These are phyloP conservation scores for Hyalella azteca DNA, from an alignment of 2,888 invertebrate genomes.

Conservation along the genomic window DNA sequence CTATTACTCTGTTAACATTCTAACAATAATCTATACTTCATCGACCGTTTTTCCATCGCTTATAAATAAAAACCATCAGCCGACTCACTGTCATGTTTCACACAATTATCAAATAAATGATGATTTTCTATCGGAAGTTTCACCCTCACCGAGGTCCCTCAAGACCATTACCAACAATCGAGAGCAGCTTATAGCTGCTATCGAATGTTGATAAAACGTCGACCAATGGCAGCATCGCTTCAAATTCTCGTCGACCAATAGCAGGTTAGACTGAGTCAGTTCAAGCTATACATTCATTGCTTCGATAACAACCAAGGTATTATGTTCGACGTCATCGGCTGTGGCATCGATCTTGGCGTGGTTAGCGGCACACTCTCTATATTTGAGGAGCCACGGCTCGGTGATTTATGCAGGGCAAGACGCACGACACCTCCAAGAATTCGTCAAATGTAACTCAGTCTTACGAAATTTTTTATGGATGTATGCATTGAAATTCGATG, in stretches of 20 bases:
- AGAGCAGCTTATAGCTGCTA: slow-evolving; percentile 14
- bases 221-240: slow-evolving; percentile 14
- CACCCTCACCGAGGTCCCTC: background rate
- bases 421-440: too few species aligned
- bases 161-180: slow-evolving; percentile 1
- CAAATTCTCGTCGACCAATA: slow-evolving; percentile 9
- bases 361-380: background rate
- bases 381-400: slow-evolving; percentile 10
- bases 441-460: too few species aligned
- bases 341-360: background rate
- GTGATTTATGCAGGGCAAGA: background rate
- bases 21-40: too few species aligned
- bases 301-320: slow-evolving; percentile 28
- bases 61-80: too few species aligned
- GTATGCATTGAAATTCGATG: too few species aligned
- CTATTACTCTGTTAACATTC: too few species aligned
- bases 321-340: slow-evolving; percentile 33
- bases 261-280: background rate
- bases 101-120: too few species aligned
- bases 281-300: background rate
- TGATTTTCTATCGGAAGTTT: too few species aligned
- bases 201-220: background rate
- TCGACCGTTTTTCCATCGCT: too few species aligned
- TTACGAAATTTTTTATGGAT: too few species aligned
- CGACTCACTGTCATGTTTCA: too few species aligned